Conservation (phyloP, 2,888 invertebrate genomes). For the Troides aeacus region DNA sequence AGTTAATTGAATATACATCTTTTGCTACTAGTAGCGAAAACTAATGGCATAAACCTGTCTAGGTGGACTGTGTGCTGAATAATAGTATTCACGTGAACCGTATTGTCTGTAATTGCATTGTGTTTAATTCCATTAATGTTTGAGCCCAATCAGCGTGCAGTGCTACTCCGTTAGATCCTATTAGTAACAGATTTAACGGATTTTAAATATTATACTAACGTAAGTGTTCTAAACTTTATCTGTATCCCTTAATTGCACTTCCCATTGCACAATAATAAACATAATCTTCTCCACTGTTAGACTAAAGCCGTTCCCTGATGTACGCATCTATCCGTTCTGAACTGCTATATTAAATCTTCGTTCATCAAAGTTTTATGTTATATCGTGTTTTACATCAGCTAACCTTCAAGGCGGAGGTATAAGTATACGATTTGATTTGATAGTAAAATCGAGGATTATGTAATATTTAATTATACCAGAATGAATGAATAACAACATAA, state of each 20-base stretch:
- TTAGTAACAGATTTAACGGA: conserved; percentile 45
- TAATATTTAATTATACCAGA: no score
- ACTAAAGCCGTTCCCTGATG: no score
- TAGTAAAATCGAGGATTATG: no score
- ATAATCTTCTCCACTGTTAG: neutral
- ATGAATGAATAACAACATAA: no score
- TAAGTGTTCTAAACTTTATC: conserved; percentile 34
- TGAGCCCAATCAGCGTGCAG: conserved; percentile 45
- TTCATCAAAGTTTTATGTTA: no score
- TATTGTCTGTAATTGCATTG: conserved; percentile 63
- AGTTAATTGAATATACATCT: neutral
- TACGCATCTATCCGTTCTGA: no score
- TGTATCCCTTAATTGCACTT: neutral
- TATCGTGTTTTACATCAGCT: no score
- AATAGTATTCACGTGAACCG: conserved; percentile 44
- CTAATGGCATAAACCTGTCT: conserved; percentile 35
- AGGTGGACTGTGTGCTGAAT: conserved; percentile 36
- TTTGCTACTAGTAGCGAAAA: conserved; percentile 2
- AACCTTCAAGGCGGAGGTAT: no score
- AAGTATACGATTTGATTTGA: no score
- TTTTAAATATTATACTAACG: conserved; percentile 22
- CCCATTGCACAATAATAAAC: neutral
- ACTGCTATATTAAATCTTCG: no score
- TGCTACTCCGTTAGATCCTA: conserved; percentile 54
- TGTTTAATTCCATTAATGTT: conserved; percentile 62